A percentile compares a stretch with the other conserved stretches of the same genome.
Evolutionary conservation across 64 coral and sea anemone genomes (phyloP).

Genomic region (Acropora yongei): DNA sequence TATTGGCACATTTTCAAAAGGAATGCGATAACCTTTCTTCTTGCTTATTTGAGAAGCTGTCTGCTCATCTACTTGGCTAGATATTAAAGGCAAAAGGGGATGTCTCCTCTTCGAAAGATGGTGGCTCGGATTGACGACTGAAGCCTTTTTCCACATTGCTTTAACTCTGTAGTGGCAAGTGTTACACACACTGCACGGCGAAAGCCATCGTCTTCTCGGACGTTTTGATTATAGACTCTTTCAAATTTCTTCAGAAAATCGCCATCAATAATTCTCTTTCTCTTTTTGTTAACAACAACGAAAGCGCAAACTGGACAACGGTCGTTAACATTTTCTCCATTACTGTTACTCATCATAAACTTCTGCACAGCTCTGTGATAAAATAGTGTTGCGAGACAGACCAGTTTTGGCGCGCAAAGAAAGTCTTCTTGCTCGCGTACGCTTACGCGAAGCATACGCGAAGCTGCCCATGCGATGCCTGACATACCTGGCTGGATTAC

Average conservation of each 20-base stretch:
- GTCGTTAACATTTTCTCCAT: neutral
- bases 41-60: slow-evolving; percentile 2
- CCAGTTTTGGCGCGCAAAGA: neutral
- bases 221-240: slow-evolving; percentile 2
- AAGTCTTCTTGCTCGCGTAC: neutral
- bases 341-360: slow-evolving; percentile 9
- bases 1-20: slow-evolving; percentile 30
- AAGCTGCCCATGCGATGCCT: neutral
- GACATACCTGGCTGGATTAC: neutral
- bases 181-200: neutral
- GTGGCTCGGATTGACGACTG: neutral
- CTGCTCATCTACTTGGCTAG: slow-evolving; percentile 23
- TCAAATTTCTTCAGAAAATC: too few relatives aligned
- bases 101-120: neutral
- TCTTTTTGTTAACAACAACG: slow-evolving; percentile 18
- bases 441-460: too few relatives aligned
- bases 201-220: too few relatives aligned
- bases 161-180: slow-evolving; percentile 21
- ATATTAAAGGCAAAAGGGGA: slow-evolving; percentile 6
- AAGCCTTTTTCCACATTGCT: neutral
- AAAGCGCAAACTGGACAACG: neutral
- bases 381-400: neutral
- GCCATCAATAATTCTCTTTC: slow-evolving; percentile 3
- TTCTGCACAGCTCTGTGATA: neutral
- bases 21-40: slow-evolving; percentile 19